phyloP scores from a whole-genome alignment of 2,797 vertebrate species.

The Aplochiton taeniatus region DNA sequence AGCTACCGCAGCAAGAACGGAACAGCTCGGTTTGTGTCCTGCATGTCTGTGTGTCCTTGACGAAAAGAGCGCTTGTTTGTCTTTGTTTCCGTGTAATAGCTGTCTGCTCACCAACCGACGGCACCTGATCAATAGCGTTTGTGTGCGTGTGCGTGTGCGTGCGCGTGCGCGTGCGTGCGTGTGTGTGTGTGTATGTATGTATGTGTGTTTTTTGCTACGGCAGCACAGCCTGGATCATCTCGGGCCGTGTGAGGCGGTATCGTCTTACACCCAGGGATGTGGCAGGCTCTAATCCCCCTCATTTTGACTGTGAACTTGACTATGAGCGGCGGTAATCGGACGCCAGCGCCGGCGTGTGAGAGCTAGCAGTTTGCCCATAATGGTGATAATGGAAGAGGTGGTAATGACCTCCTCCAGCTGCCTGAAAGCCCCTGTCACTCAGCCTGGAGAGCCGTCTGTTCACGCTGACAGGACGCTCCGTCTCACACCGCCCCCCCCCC shows the following conservation, averaged over 20 bases:
- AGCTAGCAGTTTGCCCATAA: slow-evolving; percentile 37
- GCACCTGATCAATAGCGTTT: slow-evolving; percentile 3
- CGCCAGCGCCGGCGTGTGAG: slow-evolving; percentile 32
- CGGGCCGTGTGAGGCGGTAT: slow-evolving; percentile 15
- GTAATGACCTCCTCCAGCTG: slow-evolving; percentile 59
- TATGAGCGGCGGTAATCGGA: slow-evolving; percentile 41
- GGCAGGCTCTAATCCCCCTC: slow-evolving; percentile 40
- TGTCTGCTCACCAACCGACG: slow-evolving; percentile 23
- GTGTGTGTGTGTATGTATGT: neutral
- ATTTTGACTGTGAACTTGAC: slow-evolving; percentile 37
- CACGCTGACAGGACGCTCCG: slow-evolving; percentile 38
- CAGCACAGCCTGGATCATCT: slow-evolving; percentile 9
- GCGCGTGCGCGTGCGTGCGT: neutral
- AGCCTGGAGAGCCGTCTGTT: slow-evolving; percentile 42
- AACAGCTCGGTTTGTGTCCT: too few species aligned
- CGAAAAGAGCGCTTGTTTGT: slow-evolving; percentile 16
- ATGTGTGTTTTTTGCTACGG: slow-evolving; percentile 8
- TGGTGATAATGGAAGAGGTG: slow-evolving; percentile 39
- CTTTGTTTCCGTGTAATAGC: slow-evolving; percentile 9
- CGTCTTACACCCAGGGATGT: slow-evolving; percentile 21
- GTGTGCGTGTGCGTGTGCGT: slow-evolving; percentile 1
- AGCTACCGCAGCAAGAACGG: too few species aligned
- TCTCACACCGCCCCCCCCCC: slow-evolving; percentile 11
- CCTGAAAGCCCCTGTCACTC: slow-evolving; percentile 41
- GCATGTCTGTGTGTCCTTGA: too few species aligned